These are phyloP conservation scores for Mesitornis unicolor DNA, from an alignment of 2,113 vertebrate genomes.

Conservation along the genomic window DNA sequence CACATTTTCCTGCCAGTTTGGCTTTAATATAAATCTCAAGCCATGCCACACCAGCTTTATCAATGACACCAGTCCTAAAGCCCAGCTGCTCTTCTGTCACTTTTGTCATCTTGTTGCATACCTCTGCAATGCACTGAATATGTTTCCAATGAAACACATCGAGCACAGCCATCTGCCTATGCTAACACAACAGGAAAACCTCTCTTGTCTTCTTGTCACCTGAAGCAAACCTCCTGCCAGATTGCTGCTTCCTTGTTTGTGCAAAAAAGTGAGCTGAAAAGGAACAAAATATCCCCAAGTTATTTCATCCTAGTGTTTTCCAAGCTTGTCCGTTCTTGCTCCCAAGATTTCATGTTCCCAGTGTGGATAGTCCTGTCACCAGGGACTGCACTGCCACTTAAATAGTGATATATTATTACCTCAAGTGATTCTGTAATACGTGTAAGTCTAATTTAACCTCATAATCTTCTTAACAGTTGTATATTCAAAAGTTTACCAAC, in stretches of 20 bases:
- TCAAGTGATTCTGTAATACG: background rate
- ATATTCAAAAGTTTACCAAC: background rate
- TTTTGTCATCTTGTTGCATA: background rate
- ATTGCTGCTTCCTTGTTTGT: background rate
- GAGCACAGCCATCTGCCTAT: background rate
- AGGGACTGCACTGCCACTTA: background rate
- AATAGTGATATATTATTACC: background rate
- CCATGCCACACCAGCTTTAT: background rate
- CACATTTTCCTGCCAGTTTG: background rate
- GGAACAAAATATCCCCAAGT: background rate
- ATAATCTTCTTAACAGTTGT: background rate
- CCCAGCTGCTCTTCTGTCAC: slow-evolving; percentile 34
- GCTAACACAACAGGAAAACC: background rate
- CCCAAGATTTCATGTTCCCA: background rate
- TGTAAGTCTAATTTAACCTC: background rate
- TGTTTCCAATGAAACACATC: slow-evolving; percentile 9
- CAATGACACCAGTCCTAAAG: background rate
- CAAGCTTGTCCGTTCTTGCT: background rate
- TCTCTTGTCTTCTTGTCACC: background rate
- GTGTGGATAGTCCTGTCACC: background rate
- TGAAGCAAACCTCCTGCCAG: background rate
- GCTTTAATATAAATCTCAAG: background rate
- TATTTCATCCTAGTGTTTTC: background rate
- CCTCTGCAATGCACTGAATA: background rate
- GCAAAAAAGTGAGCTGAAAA: background rate